A percentile compares a stretch with the other conserved stretches of the same genome.
These are phyloP conservation scores for Hylaeus volcanicus DNA, from an alignment of 1,140 invertebrate genomes.

Conservation along the genomic window DNA sequence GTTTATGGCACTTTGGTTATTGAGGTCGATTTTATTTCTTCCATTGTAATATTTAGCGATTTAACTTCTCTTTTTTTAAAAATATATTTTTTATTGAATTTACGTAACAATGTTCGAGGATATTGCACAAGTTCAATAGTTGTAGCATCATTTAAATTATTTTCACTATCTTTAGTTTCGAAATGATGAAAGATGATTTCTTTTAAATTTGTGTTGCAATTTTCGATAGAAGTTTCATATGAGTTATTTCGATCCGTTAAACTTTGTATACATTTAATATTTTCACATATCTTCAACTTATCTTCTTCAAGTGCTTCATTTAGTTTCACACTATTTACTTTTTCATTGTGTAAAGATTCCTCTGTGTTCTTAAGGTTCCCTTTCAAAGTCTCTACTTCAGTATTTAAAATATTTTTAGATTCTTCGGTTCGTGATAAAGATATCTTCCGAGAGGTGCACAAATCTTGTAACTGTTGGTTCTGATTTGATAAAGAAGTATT, in stretches of 20 bases:
- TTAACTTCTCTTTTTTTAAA: constrained; percentile 26
- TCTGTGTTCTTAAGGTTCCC: constrained; percentile 46
- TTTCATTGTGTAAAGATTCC: constrained; percentile 31
- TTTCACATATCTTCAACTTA: constrained; percentile 23
- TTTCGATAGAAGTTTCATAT: constrained; percentile 33
- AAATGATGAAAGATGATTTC: constrained; percentile 22
- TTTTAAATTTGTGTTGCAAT: constrained; percentile 24
- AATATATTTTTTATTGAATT: constrained; percentile 13
- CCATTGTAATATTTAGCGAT: constrained; percentile 23
- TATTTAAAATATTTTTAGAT: constrained; percentile 50
- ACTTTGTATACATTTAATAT: constrained; percentile 41
- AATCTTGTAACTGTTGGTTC: constrained; percentile 35
- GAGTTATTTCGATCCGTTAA: constrained; percentile 40
- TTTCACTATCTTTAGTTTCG: constrained; percentile 2
- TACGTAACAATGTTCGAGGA: constrained; percentile 25
- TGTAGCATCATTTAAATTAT: constrained; percentile 36
- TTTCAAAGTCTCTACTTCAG: constrained; percentile 48
- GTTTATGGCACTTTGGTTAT: no score
- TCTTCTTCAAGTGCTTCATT: constrained; percentile 8
- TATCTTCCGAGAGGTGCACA: constrained; percentile 44
- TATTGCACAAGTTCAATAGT: constrained; percentile 26
- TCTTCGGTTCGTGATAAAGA: constrained; percentile 47
- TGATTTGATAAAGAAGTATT: constrained; percentile 36
- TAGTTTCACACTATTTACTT: constrained; percentile 28
- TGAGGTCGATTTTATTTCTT: constrained; percentile 10